phyloP scores from a whole-genome alignment of 2,113 vertebrate genomes.

The Spilogale gracilis region DNA sequence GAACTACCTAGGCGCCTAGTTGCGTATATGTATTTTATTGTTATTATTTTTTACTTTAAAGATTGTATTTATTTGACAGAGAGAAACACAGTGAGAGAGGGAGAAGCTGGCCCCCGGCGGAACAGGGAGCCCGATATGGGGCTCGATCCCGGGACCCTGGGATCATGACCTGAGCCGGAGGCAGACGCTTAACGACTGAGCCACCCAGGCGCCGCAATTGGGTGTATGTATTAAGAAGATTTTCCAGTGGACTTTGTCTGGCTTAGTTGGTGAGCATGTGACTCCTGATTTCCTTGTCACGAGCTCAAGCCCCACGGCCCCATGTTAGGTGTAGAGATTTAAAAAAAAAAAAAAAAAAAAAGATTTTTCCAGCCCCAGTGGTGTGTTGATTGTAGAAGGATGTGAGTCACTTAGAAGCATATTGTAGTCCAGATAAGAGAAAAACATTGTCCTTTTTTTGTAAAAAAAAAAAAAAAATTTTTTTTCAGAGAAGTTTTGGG shows the following conservation, averaged over 20 bases:
- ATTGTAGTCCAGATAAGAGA: background rate
- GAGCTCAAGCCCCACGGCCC: background rate
- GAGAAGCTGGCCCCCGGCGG: too few species aligned
- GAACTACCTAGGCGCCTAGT: too few species aligned
- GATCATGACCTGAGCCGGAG: too few species aligned
- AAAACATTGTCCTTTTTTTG: background rate
- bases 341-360: background rate
- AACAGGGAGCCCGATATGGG: too few species aligned
- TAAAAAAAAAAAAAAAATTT: background rate
- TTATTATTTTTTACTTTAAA: too few species aligned
- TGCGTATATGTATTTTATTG: background rate
- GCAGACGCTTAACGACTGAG: too few species aligned
- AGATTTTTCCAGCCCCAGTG: background rate
- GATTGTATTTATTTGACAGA: too few species aligned
- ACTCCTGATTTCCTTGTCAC: background rate
- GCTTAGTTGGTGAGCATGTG: background rate
- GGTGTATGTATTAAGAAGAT: background rate
- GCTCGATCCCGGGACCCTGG: too few species aligned
- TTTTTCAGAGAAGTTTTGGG: background rate
- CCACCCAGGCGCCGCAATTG: too few species aligned
- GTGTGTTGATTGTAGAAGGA: background rate
- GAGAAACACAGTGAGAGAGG: too few species aligned
- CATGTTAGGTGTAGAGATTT: background rate
- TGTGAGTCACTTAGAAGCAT: background rate
- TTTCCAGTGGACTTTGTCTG: background rate